Base-by-base conservation (phyloP, 2,888 invertebrate genomes). In the Electrophaes corylata region DNA sequence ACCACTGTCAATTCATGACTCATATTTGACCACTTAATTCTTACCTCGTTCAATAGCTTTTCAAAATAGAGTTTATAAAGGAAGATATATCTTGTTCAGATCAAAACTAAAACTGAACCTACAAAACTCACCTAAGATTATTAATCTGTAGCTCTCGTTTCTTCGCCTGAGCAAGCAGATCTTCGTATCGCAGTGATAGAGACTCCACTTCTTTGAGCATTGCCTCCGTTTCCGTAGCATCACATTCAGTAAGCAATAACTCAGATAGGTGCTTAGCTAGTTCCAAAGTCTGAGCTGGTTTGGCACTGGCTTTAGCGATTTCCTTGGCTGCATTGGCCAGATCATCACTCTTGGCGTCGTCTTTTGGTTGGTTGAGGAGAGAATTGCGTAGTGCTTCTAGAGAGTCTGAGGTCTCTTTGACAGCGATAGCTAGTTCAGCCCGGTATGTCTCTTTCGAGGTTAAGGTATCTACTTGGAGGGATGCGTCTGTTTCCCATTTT, bases 381-480 rank as follows among this genome's bases (percentile, higher is more conserved):
- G 94, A 91, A n/a, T 84, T 90, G 77, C 96, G 94, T 18, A 97
- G 85, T 6, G 93, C 92, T 51, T 95, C 93, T 3, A 97, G 85
- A 60, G 95, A 93, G 5, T 91, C 92, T 45, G 93, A 92, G 65
- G 96, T 95, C 75, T 97, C 97, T 40, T 86, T 87, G 3, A 97
- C 92, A 0, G 96, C 97, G 3, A 94, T 93, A 37, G 93, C 92
- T 33, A 97, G 84, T 81, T 97, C 97, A 69, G 94, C 94, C 52
- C 94, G 86, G 76, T 97, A 97, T 0, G 96, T 97, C 75, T 97
- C 97, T 79, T 96, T 95, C 3, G 96, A 95, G 39, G 96, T 96
- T 37, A 97, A 83, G 0, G 97, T 97, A 75, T 97, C 95, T 1
- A 97, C 97, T 91, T 97, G 97, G 4, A 96, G 94, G 0, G 95